phyloP scores from a whole-genome alignment of 2,797 vertebrate species.

The Synanceia verrucosa region DNA sequence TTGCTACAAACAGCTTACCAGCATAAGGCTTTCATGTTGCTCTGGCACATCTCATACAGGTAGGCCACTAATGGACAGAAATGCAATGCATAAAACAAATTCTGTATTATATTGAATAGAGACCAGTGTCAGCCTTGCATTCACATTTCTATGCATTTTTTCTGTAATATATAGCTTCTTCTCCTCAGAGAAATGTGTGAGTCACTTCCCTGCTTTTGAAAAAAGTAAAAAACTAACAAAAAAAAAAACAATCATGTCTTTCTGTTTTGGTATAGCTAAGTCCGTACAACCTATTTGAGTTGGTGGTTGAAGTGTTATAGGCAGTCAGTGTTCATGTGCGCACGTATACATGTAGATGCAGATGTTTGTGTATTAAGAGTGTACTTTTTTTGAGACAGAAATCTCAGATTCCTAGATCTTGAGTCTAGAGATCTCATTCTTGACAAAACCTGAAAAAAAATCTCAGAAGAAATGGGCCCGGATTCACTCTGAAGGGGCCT shows the following conservation, averaged over 20 bases:
- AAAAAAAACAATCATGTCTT: slow-evolving; percentile 65
- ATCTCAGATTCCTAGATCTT: slow-evolving; percentile 39
- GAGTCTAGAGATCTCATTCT: slow-evolving; percentile 29
- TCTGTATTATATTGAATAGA: slow-evolving; percentile 53
- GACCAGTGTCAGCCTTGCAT: slow-evolving; percentile 76
- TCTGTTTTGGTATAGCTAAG: slow-evolving; percentile 82
- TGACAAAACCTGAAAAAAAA: slow-evolving; percentile 21
- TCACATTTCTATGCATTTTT: slow-evolving; percentile 73
- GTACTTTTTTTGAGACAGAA: slow-evolving; percentile 34
- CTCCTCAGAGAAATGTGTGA: slow-evolving; percentile 60
- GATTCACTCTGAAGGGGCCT: slow-evolving; percentile 53
- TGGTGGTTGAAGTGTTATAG: slow-evolving; percentile 83
- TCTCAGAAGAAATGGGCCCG: slow-evolving; percentile 73
- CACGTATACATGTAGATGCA: slow-evolving; percentile 52
- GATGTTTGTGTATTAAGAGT: slow-evolving; percentile 57
- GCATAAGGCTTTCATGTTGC: slow-evolving; percentile 64
- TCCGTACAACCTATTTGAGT: slow-evolving; percentile 84
- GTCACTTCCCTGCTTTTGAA: slow-evolving; percentile 67
- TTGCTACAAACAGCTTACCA: slow-evolving; percentile 62
- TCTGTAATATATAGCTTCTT: slow-evolving; percentile 60
- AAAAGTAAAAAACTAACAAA: slow-evolving; percentile 18
- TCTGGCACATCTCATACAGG: slow-evolving; percentile 60
- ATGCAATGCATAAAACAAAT: slow-evolving; percentile 65
- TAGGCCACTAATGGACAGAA: slow-evolving; percentile 69
- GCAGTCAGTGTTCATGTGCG: slow-evolving; percentile 71